These are phyloP conservation scores for Porites lobata DNA, from an alignment of 92 coral and sea anemone species.

Conservation along the genomic window DNA sequence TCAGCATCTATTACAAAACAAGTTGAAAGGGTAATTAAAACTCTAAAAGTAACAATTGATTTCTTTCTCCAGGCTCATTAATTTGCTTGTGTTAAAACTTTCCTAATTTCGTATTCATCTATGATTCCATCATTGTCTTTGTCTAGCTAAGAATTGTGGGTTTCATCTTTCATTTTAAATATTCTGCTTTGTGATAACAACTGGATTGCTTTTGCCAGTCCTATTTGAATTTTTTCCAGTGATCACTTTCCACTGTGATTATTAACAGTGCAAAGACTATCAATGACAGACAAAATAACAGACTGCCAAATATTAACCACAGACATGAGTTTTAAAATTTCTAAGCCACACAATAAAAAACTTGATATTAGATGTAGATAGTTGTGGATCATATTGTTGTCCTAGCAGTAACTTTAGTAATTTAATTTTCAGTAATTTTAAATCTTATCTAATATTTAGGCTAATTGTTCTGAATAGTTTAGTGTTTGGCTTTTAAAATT, in stretches of 20 bases:
- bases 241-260: background rate
- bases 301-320: no score
- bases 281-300: background rate
- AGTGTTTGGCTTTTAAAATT: no score
- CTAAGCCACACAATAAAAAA: no score
- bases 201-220: background rate
- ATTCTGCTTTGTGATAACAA: background rate
- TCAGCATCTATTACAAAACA: background rate
- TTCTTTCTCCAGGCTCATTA: background rate
- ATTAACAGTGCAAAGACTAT: background rate
- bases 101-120: background rate
- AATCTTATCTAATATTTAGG: no score
- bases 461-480: no score
- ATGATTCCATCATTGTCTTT: background rate
- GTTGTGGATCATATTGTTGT: no score
- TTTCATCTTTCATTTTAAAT: background rate
- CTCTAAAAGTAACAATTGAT: background rate
- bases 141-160: background rate
- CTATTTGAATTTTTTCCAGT: background rate
- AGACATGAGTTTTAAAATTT: no score
- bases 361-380: no score
- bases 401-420: no score
- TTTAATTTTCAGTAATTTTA: no score
- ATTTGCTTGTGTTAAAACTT: background rate
- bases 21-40: background rate